These are phyloP conservation scores for Odontocolon sp. DNA, from an alignment of 2,888 invertebrate species.

Conservation along the genomic window DNA sequence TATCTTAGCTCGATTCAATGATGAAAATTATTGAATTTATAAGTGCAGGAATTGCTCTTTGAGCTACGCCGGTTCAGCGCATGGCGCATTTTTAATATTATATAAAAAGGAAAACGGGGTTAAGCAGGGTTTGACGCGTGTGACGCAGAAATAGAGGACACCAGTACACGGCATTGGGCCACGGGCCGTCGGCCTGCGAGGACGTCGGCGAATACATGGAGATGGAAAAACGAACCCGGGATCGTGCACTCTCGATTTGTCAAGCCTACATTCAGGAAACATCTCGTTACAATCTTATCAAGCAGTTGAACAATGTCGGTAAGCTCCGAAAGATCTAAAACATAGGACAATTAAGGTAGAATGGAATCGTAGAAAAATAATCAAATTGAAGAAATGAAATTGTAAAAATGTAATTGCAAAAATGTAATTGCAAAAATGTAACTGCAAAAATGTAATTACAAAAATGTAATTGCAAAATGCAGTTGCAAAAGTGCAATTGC, in stretches of 20 bases:
- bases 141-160: conserved; percentile 81
- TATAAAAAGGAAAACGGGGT: conserved; percentile 52
- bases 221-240: conserved; percentile 85
- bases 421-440: no score
- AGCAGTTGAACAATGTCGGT: conserved; percentile 91
- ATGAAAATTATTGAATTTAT: background rate
- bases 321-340: conserved; percentile 59
- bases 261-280: conserved; percentile 84
- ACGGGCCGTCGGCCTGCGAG: conserved; percentile 82
- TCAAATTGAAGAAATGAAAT: background rate
- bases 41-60: conserved; percentile 2
- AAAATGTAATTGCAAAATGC: no score
- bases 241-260: conserved; percentile 86
- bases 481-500: no score
- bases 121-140: conserved; percentile 53
- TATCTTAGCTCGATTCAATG: background rate
- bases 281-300: conserved; percentile 89
- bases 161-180: conserved; percentile 87
- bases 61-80: conserved; percentile 8
- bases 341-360: background rate
- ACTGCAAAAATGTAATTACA: no score
- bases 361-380: background rate
- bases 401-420: no score
- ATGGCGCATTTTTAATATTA: conserved; percentile 51
- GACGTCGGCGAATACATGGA: conserved; percentile 84